phyloP scores from a whole-genome alignment of 2,113 vertebrate genomes.

The Steatornis caripensis region DNA sequence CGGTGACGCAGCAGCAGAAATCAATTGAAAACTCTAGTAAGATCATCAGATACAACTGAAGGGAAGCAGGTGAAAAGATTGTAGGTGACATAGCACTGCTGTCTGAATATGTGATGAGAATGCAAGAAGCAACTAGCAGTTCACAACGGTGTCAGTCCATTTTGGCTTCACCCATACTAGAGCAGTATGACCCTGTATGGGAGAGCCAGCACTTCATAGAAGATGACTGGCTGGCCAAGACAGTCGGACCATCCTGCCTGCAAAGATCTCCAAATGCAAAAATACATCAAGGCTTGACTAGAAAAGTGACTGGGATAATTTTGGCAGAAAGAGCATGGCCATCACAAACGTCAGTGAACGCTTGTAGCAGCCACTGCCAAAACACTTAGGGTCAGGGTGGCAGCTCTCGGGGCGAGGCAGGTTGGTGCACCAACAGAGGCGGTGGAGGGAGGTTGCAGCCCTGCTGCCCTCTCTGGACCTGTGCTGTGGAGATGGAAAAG shows the following conservation, averaged over 20 bases:
- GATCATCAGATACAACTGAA: background rate
- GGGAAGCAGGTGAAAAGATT: background rate
- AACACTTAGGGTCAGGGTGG: no score
- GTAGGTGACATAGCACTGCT: background rate
- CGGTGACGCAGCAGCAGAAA: slow-evolving; percentile 27
- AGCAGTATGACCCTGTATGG: background rate
- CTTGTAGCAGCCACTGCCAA: background rate
- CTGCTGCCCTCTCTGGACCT: background rate
- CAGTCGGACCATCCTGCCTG: background rate
- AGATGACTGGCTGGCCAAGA: background rate
- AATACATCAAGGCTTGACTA: background rate
- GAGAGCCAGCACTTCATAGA: background rate
- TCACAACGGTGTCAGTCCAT: background rate
- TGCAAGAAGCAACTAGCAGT: background rate
- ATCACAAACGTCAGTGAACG: background rate
- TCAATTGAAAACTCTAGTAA: slow-evolving; percentile 34
- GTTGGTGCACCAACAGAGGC: background rate
- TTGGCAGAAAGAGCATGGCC: background rate
- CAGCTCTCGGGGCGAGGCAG: background rate
- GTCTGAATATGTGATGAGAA: background rate
- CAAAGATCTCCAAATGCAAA: background rate
- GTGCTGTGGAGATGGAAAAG: background rate
- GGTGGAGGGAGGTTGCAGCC: accelerated
- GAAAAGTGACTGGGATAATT: background rate
- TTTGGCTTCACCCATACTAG: background rate